phyloP scores from a whole-genome alignment of 2,888 invertebrate species.

The Harpagoxenus sublaevis region DNA sequence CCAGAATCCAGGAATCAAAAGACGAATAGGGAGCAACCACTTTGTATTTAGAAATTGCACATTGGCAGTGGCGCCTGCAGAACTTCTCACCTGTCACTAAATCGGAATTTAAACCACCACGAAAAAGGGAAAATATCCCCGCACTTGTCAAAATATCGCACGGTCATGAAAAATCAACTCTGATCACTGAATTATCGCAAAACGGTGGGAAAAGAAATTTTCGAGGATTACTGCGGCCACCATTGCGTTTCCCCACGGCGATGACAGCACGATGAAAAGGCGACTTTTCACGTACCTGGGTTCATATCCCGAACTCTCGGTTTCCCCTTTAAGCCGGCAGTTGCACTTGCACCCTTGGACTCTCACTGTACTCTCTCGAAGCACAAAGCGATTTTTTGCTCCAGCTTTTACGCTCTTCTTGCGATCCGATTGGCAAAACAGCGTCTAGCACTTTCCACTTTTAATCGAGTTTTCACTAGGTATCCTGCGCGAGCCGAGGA shows the following conservation, averaged over 20 bases:
- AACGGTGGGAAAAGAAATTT: not conserved
- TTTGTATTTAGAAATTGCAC: not conserved
- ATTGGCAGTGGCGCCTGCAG: not conserved
- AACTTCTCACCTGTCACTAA: not conserved
- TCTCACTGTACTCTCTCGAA: slow-evolving; percentile 62
- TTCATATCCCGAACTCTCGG: slow-evolving; percentile 84
- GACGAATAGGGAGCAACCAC: not conserved
- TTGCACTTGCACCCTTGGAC: slow-evolving; percentile 54
- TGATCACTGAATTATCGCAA: not conserved
- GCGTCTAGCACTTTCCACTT: slow-evolving; percentile 61
- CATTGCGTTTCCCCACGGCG: slow-evolving; percentile 6
- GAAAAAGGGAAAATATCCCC: not conserved
- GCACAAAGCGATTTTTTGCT: slow-evolving; percentile 60
- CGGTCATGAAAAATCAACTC: not conserved
- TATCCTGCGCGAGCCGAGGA: slow-evolving; percentile 30
- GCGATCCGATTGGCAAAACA: slow-evolving; percentile 22
- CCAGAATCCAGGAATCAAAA: too few species aligned
- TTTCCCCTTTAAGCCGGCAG: slow-evolving; percentile 74
- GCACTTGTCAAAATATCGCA: not conserved
- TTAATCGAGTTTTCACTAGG: slow-evolving; percentile 29
- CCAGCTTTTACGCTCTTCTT: not conserved
- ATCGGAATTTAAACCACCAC: not conserved
- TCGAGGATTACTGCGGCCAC: not conserved
- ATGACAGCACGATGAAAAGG: not conserved
- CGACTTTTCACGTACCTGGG: slow-evolving; percentile 82